A percentile compares a stretch with the other conserved stretches of the same genome.
Evolutionary conservation across 2,113 vertebrate genomes (phyloP).

Genomic region (Seriola rivoliana): DNA sequence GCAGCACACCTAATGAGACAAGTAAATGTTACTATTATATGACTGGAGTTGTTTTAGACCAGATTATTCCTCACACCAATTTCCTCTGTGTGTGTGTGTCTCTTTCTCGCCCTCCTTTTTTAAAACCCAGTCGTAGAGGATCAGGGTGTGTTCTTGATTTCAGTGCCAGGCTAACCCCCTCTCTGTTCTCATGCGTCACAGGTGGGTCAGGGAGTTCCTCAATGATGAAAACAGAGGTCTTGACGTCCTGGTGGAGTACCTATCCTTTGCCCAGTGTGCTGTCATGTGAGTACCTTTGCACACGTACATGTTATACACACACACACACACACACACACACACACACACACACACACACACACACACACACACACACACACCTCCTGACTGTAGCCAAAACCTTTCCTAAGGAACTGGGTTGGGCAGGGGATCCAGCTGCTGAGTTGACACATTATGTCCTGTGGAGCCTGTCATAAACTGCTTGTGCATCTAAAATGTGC

Average conservation of each 20-base stretch:
- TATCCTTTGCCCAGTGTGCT: constrained; percentile 95
- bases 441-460: constrained; percentile 42
- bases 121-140: constrained; percentile 15
- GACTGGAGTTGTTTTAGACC: not conserved
- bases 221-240: constrained; percentile 97
- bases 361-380: not conserved
- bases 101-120: not conserved
- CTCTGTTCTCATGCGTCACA: constrained; percentile 73
- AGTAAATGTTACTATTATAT: not conserved
- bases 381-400: constrained; percentile 16
- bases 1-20: not conserved
- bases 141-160: constrained; percentile 62
- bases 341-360: no score
- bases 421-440: constrained; percentile 56
- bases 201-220: constrained; percentile 98
- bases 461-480: constrained; percentile 47
- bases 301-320: constrained; percentile 9
- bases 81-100: not conserved
- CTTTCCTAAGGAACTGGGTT: constrained; percentile 56
- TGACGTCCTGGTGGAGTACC: constrained; percentile 95
- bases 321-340: not conserved
- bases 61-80: not conserved
- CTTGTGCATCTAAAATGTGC: constrained; percentile 65
- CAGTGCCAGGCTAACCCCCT: constrained; percentile 47
- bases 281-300: constrained; percentile 91